Conservation (phyloP, 2,888 invertebrate species). For the Rotaria socialis region DNA sequence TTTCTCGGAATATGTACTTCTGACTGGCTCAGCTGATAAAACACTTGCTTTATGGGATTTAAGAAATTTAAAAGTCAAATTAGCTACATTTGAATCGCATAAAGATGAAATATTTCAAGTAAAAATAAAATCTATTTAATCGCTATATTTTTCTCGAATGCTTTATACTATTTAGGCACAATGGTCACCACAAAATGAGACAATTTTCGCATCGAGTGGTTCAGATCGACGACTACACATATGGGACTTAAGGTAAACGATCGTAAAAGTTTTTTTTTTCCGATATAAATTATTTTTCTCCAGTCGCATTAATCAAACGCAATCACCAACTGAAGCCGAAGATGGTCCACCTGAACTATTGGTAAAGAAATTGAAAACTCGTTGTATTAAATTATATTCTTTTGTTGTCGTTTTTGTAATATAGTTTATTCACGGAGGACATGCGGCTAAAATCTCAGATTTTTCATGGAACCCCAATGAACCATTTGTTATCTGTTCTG, state of each 20-base stretch:
- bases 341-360: constrained; percentile 37
- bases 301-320: constrained; percentile 33
- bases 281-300: no score
- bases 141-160: neutral
- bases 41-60: constrained; percentile 46
- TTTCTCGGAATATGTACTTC: constrained; percentile 45
- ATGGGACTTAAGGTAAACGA: constrained; percentile 37
- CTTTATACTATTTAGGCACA: constrained; percentile 1
- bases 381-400: no score
- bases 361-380: neutral
- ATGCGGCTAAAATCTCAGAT: constrained; percentile 46
- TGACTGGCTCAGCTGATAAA: constrained; percentile 43
- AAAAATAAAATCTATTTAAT: neutral
- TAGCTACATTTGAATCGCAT: constrained; percentile 16
- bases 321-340: constrained; percentile 24
- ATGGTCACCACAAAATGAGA: constrained; percentile 37
- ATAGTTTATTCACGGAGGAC: constrained; percentile 46
- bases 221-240: constrained; percentile 38
- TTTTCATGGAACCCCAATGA: constrained; percentile 46
- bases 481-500: constrained; percentile 45
- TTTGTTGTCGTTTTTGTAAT: neutral
- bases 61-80: constrained; percentile 27
- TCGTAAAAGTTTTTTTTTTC: no score
- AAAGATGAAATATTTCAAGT: constrained; percentile 38
- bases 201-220: neutral